Evolutionary conservation across 2,797 vertebrate species (phyloP).

Genomic region (Gadopsis bispinosus): DNA sequence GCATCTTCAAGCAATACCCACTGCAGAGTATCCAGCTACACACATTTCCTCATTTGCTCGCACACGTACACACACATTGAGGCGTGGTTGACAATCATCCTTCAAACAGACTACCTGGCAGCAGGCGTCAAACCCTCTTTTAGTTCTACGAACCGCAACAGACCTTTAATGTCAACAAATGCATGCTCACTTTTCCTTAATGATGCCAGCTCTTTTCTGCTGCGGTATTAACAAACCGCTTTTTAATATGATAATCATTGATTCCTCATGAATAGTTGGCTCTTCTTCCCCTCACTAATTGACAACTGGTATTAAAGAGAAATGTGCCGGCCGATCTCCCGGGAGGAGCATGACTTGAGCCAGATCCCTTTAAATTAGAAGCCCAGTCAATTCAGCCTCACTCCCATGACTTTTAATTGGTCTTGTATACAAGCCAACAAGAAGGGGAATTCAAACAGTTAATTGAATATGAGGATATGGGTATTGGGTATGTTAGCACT

Average conservation of each 20-base stretch:
- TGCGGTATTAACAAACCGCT: constrained; percentile 40
- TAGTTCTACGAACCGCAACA: constrained; percentile 34
- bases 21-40: constrained; percentile 42
- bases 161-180: constrained; percentile 61
- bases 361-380: constrained; percentile 76
- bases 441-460: constrained; percentile 41
- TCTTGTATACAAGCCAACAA: constrained; percentile 65
- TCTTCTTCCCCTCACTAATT: constrained; percentile 71
- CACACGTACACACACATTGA: constrained; percentile 6
- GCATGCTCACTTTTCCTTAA: constrained; percentile 44
- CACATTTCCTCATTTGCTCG: constrained; percentile 22
- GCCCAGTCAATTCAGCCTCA: constrained; percentile 60
- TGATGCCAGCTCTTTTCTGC: constrained; percentile 55
- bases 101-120: constrained; percentile 56
- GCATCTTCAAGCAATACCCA: constrained; percentile 70
- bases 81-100: constrained; percentile 44
- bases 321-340: constrained; percentile 66
- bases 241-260: constrained; percentile 79
- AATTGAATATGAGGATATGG: constrained; percentile 39
- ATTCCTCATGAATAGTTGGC: constrained; percentile 77
- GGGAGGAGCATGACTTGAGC: constrained; percentile 64
- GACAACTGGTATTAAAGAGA: constrained; percentile 79
- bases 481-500: constrained; percentile 31
- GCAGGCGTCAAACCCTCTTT: constrained; percentile 61
- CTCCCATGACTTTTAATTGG: constrained; percentile 76